These are phyloP conservation scores for Strongylocentrotus purpuratus DNA, from an alignment of 35 echinoderm and acorn worm genomes.

Conservation along the genomic window DNA sequence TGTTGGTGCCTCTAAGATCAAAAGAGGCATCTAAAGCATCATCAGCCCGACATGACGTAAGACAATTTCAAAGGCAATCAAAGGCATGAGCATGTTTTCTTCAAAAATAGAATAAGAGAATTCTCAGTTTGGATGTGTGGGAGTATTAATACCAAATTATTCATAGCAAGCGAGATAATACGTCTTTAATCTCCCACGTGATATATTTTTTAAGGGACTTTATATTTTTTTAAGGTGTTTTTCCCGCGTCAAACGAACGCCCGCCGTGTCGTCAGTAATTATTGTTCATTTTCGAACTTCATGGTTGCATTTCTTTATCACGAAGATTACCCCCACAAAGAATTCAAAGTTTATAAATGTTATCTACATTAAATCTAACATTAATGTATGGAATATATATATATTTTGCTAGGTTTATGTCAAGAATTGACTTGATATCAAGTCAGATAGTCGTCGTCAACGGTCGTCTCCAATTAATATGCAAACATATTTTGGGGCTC, in stretches of 20 bases:
- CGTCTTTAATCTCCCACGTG: background rate
- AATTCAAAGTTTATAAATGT: background rate
- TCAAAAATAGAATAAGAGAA: background rate
- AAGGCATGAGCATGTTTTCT: background rate
- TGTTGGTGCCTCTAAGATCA: background rate
- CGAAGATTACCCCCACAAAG: background rate
- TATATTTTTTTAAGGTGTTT: background rate
- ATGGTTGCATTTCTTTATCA: background rate
- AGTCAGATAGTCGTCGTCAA: too few relatives aligned
- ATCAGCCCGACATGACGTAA: background rate
- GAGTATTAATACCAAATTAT: background rate
- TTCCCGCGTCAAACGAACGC: background rate
- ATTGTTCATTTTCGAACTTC: background rate
- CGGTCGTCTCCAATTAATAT: too few relatives aligned
- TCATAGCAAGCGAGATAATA: background rate
- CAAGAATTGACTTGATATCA: too few relatives aligned
- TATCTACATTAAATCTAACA: background rate
- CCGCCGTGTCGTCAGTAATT: background rate
- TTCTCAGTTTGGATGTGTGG: background rate
- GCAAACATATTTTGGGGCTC: too few relatives aligned
- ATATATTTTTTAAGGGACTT: background rate
- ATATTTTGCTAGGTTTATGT: too few relatives aligned
- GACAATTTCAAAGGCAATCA: background rate
- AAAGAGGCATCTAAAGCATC: background rate
- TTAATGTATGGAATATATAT: background rate